Evolutionary conservation across 2,113 vertebrate species (phyloP), one percentile per base, ranked within the genome.

Genomic region (Ascaphus truei): DNA sequence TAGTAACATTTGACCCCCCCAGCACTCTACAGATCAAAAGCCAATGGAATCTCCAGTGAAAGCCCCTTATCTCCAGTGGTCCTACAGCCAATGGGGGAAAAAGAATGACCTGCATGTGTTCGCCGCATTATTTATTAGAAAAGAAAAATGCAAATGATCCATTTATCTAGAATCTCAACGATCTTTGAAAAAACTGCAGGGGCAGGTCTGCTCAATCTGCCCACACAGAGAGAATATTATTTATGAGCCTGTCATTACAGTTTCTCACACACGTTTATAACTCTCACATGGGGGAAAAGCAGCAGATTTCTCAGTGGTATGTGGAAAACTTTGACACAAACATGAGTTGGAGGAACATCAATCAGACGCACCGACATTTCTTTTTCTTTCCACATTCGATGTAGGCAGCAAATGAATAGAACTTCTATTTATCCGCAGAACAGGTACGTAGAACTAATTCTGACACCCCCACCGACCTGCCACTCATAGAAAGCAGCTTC

Each of bases 351-450:
- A 16, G 59, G 50, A 33, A 37, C 66, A 69, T 65, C 66, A 69
- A 69, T 69, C 66, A 60, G 22, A 22, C 15, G 29, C 43, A 53
- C 10, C 31, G 51, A 12, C 33, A 25, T 64, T 18, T 65, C 48
- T 59, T 15, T 27, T 39, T 41, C 45, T 57, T 67, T 45, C 27
- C 34, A 68, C 41, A 48, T 69, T 59, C 23, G 58, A 16, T 60
- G 66, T 69, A 69, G 66, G 55, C 55, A 69, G 43, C 30, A 69
- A 69, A 57, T 69, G 41, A 68, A 68, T 50, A 47, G 53, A 69
- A 59, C 33, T 16, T 23, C 22, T 5, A 51, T 68, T 59, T 68
- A 68, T 60, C 41, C 43, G 18, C 4, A 47, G 66, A 31, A 59
- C 43, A 68, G 41, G 53, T 68, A 68, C n/a, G 23, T 31, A 55